A percentile compares a stretch with the other conserved stretches of the same genome.
phyloP scores from a whole-genome alignment of 2,888 invertebrate species.

The Tubulanus polymorphus region DNA sequence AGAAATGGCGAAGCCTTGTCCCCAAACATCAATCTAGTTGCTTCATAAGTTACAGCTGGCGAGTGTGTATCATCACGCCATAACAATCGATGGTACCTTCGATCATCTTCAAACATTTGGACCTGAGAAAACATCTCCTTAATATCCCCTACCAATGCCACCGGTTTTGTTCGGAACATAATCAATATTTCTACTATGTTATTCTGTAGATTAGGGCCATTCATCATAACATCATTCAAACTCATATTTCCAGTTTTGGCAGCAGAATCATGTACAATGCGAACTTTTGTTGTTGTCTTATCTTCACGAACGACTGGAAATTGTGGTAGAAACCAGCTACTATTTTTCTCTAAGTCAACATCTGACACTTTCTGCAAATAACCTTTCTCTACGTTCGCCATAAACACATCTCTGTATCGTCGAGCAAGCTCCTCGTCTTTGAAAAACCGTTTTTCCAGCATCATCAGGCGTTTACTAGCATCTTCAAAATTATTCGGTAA shows the following conservation, averaged over 20 bases:
- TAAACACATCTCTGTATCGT: not conserved
- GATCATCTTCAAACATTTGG: conserved; percentile 2
- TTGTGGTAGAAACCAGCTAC: conserved; percentile 3
- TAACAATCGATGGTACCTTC: conserved; percentile 10
- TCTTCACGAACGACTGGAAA: not conserved
- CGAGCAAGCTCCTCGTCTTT: not conserved
- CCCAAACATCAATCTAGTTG: conserved; percentile 10
- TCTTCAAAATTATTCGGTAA: not conserved
- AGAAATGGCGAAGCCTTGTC: conserved; percentile 8
- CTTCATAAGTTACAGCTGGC: conserved; percentile 10
- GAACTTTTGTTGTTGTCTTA: not conserved
- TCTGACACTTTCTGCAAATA: not conserved
- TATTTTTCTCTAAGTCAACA: not conserved
- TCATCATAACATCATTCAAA: conserved; percentile 6
- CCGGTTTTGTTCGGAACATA: conserved; percentile 3
- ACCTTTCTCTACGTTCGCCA: not conserved
- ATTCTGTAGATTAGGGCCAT: conserved; percentile 10
- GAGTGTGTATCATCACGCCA: conserved; percentile 8
- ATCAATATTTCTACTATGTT: conserved; percentile 7
- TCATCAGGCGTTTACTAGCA: not conserved
- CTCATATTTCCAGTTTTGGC: conserved; percentile 5
- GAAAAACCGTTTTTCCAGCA: not conserved
- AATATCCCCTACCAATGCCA: conserved; percentile 10
- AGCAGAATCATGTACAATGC: not conserved
- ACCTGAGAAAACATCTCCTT: conserved; percentile 13